Evolutionary conservation across 2,888 invertebrate genomes (phyloP).

Genomic region (Hypsopygia costalis): DNA sequence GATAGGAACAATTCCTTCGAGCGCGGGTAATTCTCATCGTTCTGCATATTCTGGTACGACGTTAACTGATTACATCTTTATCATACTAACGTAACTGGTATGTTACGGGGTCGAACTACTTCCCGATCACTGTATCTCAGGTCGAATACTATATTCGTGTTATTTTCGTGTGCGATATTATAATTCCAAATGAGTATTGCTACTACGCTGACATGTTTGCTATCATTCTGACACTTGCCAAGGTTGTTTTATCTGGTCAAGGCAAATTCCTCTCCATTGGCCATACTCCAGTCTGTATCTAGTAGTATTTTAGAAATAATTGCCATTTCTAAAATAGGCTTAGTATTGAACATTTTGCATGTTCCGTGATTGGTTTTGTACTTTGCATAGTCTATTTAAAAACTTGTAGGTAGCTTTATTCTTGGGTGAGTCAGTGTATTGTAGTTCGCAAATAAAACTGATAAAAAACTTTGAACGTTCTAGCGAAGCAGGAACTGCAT

Average conservation of each 20-base stretch:
- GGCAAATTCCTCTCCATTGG: conserved; percentile 51
- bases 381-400: conserved; percentile 50
- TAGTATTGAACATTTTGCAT: conserved; percentile 30
- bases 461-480: conserved; percentile 52
- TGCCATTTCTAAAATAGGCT: conserved; percentile 33
- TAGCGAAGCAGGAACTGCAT: conserved; percentile 48
- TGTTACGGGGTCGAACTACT: background rate
- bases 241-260: conserved; percentile 65
- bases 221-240: conserved; percentile 48
- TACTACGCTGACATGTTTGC: conserved; percentile 36
- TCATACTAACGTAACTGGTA: background rate
- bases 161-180: background rate
- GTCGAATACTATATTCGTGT: background rate
- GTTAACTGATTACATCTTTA: conserved; percentile 23
- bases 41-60: conserved; percentile 43
- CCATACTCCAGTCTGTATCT: conserved; percentile 38
- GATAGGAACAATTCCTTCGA: conserved; percentile 71
- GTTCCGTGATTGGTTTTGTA: conserved; percentile 41
- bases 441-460: conserved; percentile 26
- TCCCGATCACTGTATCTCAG: background rate
- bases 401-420: conserved; percentile 27
- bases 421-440: conserved; percentile 56
- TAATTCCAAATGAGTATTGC: background rate
- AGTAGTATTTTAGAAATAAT: conserved; percentile 22
- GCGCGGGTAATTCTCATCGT: conserved; percentile 70